Evolutionary conservation across 2,797 vertebrate species (phyloP), one percentile per base, ranked within the genome.

Genomic region (Fundulus diaphanus): DNA sequence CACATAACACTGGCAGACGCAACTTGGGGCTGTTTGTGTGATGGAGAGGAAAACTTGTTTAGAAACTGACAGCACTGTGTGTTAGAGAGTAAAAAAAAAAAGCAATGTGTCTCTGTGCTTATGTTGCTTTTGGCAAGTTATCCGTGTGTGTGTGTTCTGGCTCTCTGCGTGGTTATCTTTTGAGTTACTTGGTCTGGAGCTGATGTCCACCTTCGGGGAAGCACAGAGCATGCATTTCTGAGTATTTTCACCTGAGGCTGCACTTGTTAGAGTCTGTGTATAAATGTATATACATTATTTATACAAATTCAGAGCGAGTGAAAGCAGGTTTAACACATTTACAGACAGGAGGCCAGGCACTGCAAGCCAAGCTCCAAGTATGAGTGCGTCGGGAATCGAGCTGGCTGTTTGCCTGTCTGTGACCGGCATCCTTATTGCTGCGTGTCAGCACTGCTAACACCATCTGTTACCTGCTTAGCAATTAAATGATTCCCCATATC

Each of bases 211-310:
- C 93, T 93, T 93, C 78, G 24, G 93, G 92, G 93, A 92, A 82
- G 91, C 85, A 75, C 91, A 91, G 86, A 90, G 89, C 92, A 90
- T 93, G 91, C 92, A 93, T 94, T 94, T 93, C 90, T 93, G 91
- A 94, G 92, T 93, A 88, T 93, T 93, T 93, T 93, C 89, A 94
- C 93, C 93, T 85, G 90, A 92, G 93, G 93, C 93, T 91, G 89
- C 90, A 92, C 93, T 94, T 94, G 93, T 94, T 94, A 93, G 91
- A 92, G 91, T 93, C 90, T 89, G 92, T 87, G 90, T 92, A 93
- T 94, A 94, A 93, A 93, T 92, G 92, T 93, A 93, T 94, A 94
- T 94, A 92, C 91, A 94, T 94, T 93, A 94, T 94, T 94, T 94
- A 94, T 93, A 93, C 91, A 93, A 93, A 94, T 92, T 93, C 93